Evolutionary conservation across 2,113 vertebrate species (phyloP).

Genomic region (Xenopus borealis): DNA sequence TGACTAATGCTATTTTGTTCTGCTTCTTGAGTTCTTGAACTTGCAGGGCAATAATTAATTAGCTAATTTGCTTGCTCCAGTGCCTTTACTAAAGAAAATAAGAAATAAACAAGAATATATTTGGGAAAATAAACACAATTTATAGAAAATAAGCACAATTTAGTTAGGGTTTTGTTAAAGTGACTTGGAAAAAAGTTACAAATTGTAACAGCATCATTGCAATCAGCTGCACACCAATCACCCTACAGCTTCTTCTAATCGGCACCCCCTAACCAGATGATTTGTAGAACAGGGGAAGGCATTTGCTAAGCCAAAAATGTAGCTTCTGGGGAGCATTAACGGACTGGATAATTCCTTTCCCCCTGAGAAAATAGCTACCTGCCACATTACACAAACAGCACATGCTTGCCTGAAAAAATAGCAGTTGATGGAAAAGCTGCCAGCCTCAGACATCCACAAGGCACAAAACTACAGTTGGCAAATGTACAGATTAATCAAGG

Average conservation of each 20-base stretch:
- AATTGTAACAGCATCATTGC: background rate
- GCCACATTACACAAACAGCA: constrained; percentile 16
- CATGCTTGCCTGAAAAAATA: constrained; percentile 8
- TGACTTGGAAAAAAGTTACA: background rate
- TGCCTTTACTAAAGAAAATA: no score
- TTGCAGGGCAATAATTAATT: no score
- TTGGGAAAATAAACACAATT: no score
- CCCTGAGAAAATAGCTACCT: constrained; percentile 22
- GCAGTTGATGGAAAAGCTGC: constrained; percentile 10
- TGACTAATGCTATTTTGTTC: no score
- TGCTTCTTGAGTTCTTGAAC: no score
- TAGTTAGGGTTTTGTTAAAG: no score
- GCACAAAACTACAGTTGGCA: no score
- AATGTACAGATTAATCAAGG: no score
- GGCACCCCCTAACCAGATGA: background rate
- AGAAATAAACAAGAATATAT: no score
- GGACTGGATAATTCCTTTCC: background rate
- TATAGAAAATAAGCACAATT: no score
- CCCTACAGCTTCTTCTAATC: constrained; percentile 8
- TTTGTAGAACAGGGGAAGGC: constrained; percentile 1
- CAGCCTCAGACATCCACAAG: background rate
- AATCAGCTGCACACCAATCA: background rate
- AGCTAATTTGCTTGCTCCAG: no score
- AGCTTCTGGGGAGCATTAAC: background rate
- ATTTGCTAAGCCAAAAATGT: constrained; percentile 20